These are phyloP conservation scores for Lophotriccus pileatus DNA, from an alignment of 2,797 vertebrate species.

Conservation along the genomic window DNA sequence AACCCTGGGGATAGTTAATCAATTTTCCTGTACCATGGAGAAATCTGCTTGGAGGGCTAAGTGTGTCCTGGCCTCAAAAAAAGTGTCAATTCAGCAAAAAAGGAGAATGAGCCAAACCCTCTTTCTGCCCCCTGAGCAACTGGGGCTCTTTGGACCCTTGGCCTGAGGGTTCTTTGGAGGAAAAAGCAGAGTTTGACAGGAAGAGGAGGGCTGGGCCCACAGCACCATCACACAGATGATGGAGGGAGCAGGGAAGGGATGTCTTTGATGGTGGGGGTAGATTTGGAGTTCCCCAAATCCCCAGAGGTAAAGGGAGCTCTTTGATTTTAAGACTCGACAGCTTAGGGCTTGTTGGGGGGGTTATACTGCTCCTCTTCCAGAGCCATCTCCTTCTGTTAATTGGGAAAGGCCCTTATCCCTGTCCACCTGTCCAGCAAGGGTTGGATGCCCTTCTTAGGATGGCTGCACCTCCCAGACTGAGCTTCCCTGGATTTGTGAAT, in stretches of 20 bases:
- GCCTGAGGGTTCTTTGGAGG: background rate
- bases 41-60: background rate
- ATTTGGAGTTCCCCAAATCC: background rate
- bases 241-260: background rate
- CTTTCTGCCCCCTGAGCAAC: background rate
- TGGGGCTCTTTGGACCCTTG: background rate
- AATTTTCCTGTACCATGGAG: background rate
- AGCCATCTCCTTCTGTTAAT: background rate
- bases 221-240: background rate
- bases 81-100: slow-evolving; percentile 4
- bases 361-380: background rate
- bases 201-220: background rate
- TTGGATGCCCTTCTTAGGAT: background rate
- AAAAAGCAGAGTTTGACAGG: background rate
- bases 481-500: too few relatives aligned
- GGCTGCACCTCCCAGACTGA: too few relatives aligned
- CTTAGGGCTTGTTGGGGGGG: background rate
- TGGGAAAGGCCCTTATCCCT: background rate
- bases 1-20: background rate
- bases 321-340: background rate
- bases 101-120: background rate
- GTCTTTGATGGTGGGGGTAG: background rate
- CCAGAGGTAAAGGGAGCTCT: background rate
- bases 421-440: rapidly evolving
- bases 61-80: background rate